phyloP scores from a whole-genome alignment of 2,888 invertebrate species.

The Notodonta ziczac region DNA sequence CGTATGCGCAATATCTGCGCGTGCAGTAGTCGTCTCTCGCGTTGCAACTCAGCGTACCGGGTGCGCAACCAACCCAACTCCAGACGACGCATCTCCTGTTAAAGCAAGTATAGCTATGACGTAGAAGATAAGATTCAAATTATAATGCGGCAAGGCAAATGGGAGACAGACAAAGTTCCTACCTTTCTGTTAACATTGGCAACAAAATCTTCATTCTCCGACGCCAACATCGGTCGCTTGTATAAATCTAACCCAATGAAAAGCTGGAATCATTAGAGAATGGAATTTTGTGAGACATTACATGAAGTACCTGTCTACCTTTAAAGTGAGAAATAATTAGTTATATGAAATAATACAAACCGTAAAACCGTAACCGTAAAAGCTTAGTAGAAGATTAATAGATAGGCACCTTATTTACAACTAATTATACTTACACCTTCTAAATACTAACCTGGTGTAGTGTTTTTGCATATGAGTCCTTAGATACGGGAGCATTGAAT shows the following conservation, averaged over 20 bases:
- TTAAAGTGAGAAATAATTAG: no score
- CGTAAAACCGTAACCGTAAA: no score
- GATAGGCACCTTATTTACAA: no score
- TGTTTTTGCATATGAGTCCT: slow-evolving; percentile 71
- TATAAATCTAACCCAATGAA: slow-evolving; percentile 76
- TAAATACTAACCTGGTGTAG: slow-evolving; percentile 64
- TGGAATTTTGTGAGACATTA: no score
- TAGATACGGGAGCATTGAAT: slow-evolving; percentile 43
- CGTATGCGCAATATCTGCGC: slow-evolving; percentile 66
- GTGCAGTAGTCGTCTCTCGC: slow-evolving; percentile 62
- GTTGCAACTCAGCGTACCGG: slow-evolving; percentile 61
- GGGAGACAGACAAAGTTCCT: slow-evolving; percentile 10
- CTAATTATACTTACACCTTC: no score
- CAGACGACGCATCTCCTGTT: slow-evolving; percentile 72
- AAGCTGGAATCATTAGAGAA: slow-evolving; percentile 56
- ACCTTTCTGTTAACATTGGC: slow-evolving; percentile 85
- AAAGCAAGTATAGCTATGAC: slow-evolving; percentile 5
- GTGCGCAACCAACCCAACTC: slow-evolving; percentile 66
- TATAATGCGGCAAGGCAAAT: background rate
- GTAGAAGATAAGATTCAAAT: background rate
- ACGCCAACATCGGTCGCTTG: slow-evolving; percentile 74
- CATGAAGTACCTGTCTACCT: no score
- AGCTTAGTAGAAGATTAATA: no score
- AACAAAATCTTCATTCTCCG: slow-evolving; percentile 84
- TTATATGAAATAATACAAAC: no score